Evolutionary conservation across 1,140 invertebrate species (phyloP), one percentile per base, ranked within the genome.

Genomic region (Oedothorax gibbosus): DNA sequence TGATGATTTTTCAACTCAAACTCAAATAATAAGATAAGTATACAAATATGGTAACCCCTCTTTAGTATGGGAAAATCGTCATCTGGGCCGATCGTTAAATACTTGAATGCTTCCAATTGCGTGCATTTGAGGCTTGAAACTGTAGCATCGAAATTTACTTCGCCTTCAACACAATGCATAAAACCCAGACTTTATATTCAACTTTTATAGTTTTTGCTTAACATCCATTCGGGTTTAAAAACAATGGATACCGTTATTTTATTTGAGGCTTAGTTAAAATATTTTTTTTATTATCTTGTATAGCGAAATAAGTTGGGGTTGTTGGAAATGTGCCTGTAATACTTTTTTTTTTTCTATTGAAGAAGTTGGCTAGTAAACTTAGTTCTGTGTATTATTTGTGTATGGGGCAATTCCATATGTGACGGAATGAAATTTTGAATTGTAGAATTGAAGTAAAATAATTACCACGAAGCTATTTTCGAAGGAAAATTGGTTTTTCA

Each of bases 41-140:
- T 57, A 14, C 21, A 60, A 71, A 60, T 60, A 14, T 71, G 78
- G 78, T 68, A 71, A 81, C 66, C 78, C 75, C 6, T 14, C 11
- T n/a, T 8, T 21, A 50, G 78, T 71, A 51, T 77, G 78, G 66
- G 78, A 81, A 79, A 57, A 12, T 71, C 21, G 64, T 56, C 78
- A 81, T 65, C 78, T 81, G 78, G 50, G 12, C 10, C 14, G 66
- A 81, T 81, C 78, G 66, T 81, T 81, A 81, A 71, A 81, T 50
- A 79, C 60, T 79, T 56, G 62, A 68, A 64, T 10, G 14, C 77
- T 64, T 79, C 64, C 53, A 71, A 56, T 81, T 71, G 78, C 78
- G 78, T 81, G 78, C 78, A 66, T 71, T 56, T 81, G 66, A 9
- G 60, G 69, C 69, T 51, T 60, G 53, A 71, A 81, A 66, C 66